These are phyloP conservation scores for Agrotis clavis DNA, from an alignment of 2,888 invertebrate species.

Conservation along the genomic window DNA sequence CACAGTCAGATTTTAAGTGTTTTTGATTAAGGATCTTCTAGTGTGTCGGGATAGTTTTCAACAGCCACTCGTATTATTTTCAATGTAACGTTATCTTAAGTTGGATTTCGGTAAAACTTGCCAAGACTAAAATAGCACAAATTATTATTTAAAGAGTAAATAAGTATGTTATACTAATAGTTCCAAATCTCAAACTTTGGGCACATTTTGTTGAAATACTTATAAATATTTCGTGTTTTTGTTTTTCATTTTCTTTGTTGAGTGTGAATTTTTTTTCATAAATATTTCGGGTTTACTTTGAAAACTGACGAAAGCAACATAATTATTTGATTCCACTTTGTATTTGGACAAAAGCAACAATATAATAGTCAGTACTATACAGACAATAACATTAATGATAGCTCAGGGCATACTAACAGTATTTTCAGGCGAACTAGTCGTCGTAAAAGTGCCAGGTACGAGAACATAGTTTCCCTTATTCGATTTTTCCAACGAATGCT, in stretches of 20 bases:
- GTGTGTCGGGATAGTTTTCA: background rate
- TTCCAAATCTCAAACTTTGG: too few relatives aligned
- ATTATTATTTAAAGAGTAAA: too few relatives aligned
- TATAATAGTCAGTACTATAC: background rate
- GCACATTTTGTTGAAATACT: too few relatives aligned
- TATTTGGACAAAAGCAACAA: background rate
- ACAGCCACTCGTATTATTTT: too few relatives aligned
- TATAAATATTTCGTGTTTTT: too few relatives aligned
- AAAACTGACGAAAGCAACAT: background rate
- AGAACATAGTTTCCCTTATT: slow-evolving; percentile 45
- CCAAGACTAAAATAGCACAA: too few relatives aligned
- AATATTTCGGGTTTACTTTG: too few relatives aligned
- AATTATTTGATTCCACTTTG: background rate
- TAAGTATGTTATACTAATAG: too few relatives aligned
- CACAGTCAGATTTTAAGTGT: background rate
- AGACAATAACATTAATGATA: background rate
- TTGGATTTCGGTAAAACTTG: too few relatives aligned
- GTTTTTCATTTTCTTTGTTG: too few relatives aligned
- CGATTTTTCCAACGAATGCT: slow-evolving; percentile 51
- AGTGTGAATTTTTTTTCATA: too few relatives aligned
- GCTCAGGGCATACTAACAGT: slow-evolving; percentile 15
- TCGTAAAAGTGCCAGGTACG: slow-evolving; percentile 17
- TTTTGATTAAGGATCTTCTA: background rate
- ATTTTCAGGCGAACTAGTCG: slow-evolving; percentile 19
- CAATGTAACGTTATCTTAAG: too few relatives aligned